Conservation (phyloP, 2,888 invertebrate species). For the Chrysolina haemoptera region DNA sequence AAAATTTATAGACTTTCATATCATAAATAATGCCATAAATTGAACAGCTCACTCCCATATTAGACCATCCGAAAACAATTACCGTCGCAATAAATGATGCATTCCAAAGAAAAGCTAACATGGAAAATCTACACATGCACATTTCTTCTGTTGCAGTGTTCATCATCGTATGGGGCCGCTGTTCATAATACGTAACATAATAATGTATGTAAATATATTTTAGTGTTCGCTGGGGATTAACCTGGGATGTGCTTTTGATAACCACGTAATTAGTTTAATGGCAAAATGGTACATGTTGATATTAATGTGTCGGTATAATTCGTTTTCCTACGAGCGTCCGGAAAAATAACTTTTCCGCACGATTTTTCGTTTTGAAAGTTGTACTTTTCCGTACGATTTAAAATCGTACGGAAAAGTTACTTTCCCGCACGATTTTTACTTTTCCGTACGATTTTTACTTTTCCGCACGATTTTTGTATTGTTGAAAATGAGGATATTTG, state of each 20-base stretch:
- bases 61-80: conserved; percentile 6
- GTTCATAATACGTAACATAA: conserved; percentile 20
- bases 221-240: conserved; percentile 22
- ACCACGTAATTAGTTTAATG: conserved; percentile 35
- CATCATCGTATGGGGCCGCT: neutral
- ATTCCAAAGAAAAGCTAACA: neutral
- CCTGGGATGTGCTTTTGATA: conserved; percentile 31
- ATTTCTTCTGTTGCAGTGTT: conserved; percentile 21
- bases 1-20: neutral
- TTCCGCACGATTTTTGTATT: no score
- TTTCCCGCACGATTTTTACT: no score
- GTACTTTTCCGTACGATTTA: no score
- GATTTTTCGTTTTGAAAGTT: no score
- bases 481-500: no score
- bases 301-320: conserved; percentile 28
- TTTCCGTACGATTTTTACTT: no score
- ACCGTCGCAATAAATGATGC: conserved; percentile 2
- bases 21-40: neutral
- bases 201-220: conserved; percentile 23
- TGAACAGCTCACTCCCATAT: neutral
- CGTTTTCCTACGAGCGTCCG: no score
- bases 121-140: conserved; percentile 20
- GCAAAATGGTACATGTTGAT: conserved; percentile 26
- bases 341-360: no score
- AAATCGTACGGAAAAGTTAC: no score